phyloP scores from a whole-genome alignment of 2,888 invertebrate species.

The Eulithis prunata region DNA sequence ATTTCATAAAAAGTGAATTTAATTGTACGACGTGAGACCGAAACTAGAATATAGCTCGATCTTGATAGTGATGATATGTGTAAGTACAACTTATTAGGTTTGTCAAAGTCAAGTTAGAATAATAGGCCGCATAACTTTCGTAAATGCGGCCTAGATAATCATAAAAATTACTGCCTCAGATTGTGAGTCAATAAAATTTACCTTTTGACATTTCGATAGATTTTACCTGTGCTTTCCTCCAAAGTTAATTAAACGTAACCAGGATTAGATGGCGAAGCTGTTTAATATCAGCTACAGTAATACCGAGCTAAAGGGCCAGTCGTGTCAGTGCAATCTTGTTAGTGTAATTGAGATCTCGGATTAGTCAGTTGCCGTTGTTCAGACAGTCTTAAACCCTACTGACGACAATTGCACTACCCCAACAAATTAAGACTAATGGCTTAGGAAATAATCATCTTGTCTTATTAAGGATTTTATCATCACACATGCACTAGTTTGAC shows the following conservation, averaged over 20 bases:
- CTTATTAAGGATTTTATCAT: neutral
- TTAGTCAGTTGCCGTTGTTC: constrained; percentile 33
- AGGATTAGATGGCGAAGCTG: constrained; percentile 4
- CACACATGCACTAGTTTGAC: too few relatives aligned
- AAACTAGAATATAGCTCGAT: too few relatives aligned
- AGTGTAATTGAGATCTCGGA: constrained; percentile 42
- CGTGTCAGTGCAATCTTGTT: constrained; percentile 42
- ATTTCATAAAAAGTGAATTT: too few relatives aligned
- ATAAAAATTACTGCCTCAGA: constrained; percentile 55
- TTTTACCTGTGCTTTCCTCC: neutral
- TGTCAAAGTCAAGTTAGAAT: too few relatives aligned
- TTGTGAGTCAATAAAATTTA: constrained; percentile 48
- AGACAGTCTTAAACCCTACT: constrained; percentile 35
- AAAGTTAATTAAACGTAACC: neutral
- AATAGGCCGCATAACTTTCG: neutral
- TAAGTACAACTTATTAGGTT: too few relatives aligned
- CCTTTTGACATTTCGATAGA: neutral
- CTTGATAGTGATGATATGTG: too few relatives aligned
- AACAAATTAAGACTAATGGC: constrained; percentile 12
- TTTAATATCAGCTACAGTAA: constrained; percentile 24
- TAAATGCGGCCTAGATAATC: constrained; percentile 22
- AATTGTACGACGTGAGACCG: too few relatives aligned
- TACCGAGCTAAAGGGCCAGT: constrained; percentile 28
- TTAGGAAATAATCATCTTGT: neutral
- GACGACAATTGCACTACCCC: constrained; percentile 26